Conservation (phyloP, 2,113 vertebrate species). For the Vulpes ferrilata region DNA sequence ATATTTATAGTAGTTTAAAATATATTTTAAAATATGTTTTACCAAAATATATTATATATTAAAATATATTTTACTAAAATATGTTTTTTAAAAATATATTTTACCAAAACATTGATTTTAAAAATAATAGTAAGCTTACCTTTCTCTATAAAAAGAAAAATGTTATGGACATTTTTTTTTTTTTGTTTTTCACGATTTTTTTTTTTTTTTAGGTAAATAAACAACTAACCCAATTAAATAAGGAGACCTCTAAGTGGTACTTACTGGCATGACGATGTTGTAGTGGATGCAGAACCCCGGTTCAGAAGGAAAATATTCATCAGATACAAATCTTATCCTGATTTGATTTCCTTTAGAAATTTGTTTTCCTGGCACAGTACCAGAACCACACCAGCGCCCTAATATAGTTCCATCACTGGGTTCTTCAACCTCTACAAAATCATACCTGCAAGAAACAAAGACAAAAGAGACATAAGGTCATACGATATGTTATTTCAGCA, state of each 20-base stretch:
- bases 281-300: conserved; percentile 98
- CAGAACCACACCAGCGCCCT: conserved; percentile 98
- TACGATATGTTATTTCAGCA: conserved; percentile 4
- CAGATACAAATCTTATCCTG: conserved; percentile 96
- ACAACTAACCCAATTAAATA: conserved; percentile 17
- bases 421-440: conserved; percentile 98
- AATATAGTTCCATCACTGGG: conserved; percentile 92
- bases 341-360: conserved; percentile 96
- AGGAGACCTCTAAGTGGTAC: conserved; percentile 72
- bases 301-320: conserved; percentile 97
- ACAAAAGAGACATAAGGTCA: conserved; percentile 57
- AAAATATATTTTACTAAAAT: neutral
- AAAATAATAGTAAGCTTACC: neutral
- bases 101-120: neutral
- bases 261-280: conserved; percentile 92
- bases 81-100: neutral
- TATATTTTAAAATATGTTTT: neutral
- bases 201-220: conserved; percentile 22
- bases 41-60: no score
- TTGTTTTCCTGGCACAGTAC: conserved; percentile 90
- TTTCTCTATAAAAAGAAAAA: neutral
- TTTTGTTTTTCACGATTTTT: neutral
- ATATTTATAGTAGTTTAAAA: no score
- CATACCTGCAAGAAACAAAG: conserved; percentile 91
- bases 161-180: neutral